Evolutionary conservation across 2,888 invertebrate genomes (phyloP), one percentile per base, ranked within the genome.

Genomic region (Heliothis peltigera): DNA sequence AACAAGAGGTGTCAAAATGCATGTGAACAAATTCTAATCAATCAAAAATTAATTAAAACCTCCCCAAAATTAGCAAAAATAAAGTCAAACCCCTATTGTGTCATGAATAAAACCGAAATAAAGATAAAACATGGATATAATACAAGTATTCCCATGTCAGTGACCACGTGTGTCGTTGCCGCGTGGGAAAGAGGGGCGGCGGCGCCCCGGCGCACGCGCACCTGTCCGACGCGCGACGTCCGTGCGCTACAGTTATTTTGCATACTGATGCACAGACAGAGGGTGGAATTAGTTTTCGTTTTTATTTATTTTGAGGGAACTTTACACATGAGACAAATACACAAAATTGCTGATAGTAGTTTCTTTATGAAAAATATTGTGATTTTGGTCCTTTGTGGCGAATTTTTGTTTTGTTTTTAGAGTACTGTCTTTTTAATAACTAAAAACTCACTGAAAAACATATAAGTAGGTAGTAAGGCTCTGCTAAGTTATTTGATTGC

Each of bases 121-220:
- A 32, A 39, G 15, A 39, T 25, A 44, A 44, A 18, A 3, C 1
- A 44, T 32, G 2, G 18, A 4, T 39, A 25, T 39, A 28, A 43
- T 63, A 32, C 39, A 17, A 55, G 54, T 64, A 51, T 54, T 55
- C 72, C 49, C 68, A 51, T 71, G 67, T 43, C 35, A 48, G 1
- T 35, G 51, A 65, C 55, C 68, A 69, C 65, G 73, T 69, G 67
- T 54, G 66, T 28, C 47, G 39, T 7, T 15, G 15, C n/a, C 18
- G 55, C 76, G 77, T 77, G 77, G 72, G 77, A 77, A 77, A 19
- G 49, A 44, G 59, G 59, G 76, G n/a, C n/a, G 62, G 56, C 39
- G 67, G 25, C 25, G 25, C 25, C 25, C 10, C n/a, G n/a, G 39
- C 59, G 74, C 63, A 22, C 46, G 59, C 74, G 77, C 74, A 77